These are phyloP conservation scores for Bombyx mandarina DNA, from an alignment of 1,140 invertebrate species.

Conservation along the genomic window DNA sequence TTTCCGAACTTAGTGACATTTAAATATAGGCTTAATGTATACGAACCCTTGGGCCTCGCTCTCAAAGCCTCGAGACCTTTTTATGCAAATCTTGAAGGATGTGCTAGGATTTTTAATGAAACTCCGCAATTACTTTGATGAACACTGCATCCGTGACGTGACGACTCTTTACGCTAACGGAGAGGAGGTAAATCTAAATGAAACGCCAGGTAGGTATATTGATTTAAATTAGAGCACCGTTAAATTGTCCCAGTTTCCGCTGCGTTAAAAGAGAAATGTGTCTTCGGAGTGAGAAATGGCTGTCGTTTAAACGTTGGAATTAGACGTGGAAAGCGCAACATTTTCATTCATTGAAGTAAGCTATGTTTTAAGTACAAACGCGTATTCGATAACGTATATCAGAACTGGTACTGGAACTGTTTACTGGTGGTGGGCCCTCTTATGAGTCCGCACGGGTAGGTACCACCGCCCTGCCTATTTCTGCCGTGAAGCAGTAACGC, in stretches of 20 bases:
- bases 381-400: too few species aligned
- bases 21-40: slow-evolving; percentile 50
- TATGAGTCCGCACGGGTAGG: too few species aligned
- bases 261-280: too few species aligned
- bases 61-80: slow-evolving; percentile 37
- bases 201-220: slow-evolving; percentile 27
- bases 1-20: slow-evolving; percentile 32
- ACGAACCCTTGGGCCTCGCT: slow-evolving; percentile 18
- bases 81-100: slow-evolving; percentile 59
- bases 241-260: neutral
- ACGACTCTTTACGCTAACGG: slow-evolving; percentile 18
- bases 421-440: too few species aligned
- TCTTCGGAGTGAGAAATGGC: too few species aligned
- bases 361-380: too few species aligned
- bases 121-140: slow-evolving; percentile 58
- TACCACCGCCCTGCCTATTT: too few species aligned
- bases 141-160: slow-evolving; percentile 44
- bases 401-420: too few species aligned
- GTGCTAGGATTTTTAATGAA: slow-evolving; percentile 56
- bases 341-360: too few species aligned
- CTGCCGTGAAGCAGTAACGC: too few species aligned
- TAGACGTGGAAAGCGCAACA: too few species aligned
- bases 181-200: slow-evolving; percentile 21
- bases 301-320: too few species aligned
- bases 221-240: slow-evolving; percentile 28